Evolutionary conservation across 2,797 vertebrate species (phyloP).

Genomic region (Clarias fuscus): DNA sequence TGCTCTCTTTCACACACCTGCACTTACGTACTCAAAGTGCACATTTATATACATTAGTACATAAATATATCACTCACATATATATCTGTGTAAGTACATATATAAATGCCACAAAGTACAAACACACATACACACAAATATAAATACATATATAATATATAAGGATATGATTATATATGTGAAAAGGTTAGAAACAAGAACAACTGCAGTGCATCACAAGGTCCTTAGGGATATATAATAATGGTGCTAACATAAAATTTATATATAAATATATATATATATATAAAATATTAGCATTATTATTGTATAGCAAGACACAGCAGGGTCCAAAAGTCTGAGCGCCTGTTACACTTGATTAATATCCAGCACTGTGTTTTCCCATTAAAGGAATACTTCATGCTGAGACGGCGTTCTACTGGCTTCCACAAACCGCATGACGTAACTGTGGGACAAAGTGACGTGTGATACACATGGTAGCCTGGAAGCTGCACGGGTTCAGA

Average conservation of each 20-base stretch:
- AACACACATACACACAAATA: slow-evolving; percentile 67
- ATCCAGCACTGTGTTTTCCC: background rate
- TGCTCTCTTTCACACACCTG: slow-evolving; percentile 48
- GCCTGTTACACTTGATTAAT: background rate
- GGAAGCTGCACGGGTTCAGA: background rate
- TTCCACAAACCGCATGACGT: background rate
- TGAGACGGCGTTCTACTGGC: background rate
- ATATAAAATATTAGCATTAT: background rate
- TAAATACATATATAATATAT: slow-evolving; percentile 78
- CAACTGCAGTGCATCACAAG: slow-evolving; percentile 78
- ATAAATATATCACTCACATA: slow-evolving; percentile 73
- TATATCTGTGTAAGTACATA: slow-evolving; percentile 72
- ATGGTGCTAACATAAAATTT: background rate
- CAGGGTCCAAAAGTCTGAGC: slow-evolving; percentile 10
- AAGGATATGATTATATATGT: slow-evolving; percentile 78
- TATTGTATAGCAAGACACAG: background rate
- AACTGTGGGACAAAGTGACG: background rate
- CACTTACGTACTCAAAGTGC: slow-evolving; percentile 62
- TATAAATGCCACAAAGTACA: slow-evolving; percentile 66
- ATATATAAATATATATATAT: background rate
- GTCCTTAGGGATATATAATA: slow-evolving; percentile 44
- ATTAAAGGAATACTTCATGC: background rate
- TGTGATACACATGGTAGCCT: background rate
- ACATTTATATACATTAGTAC: slow-evolving; percentile 78
- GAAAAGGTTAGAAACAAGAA: slow-evolving; percentile 64